Percentiles rank a stretch among this genome's conserved stretches.
Evolutionary conservation across 2,113 vertebrate species (phyloP).

Genomic region (Halichoeres trimaculatus): DNA sequence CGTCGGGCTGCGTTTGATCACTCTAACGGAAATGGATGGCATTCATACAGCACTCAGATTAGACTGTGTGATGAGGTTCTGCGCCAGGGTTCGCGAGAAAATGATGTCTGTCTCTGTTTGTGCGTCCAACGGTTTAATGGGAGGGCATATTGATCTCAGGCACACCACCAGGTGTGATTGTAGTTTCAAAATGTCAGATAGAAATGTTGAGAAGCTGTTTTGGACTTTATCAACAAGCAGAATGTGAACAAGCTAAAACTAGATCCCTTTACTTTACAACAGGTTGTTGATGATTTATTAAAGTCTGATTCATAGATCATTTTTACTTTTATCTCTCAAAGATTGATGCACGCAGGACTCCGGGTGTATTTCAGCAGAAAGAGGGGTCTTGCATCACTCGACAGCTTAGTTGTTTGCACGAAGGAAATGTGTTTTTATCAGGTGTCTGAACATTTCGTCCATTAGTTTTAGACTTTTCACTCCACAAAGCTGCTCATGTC

Average conservation of each 20-base stretch:
- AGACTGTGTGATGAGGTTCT: conserved; percentile 60
- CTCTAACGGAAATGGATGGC: conserved; percentile 74
- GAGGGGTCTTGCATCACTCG: background rate
- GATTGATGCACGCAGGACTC: background rate
- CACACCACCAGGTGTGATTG: conserved; percentile 32
- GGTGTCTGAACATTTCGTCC: background rate
- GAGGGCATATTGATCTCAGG: conserved; percentile 39
- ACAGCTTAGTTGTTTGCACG: background rate
- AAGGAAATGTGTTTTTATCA: background rate
- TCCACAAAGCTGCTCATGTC: background rate
- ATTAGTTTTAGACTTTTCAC: background rate
- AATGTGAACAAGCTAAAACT: background rate
- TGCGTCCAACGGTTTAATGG: conserved; percentile 22
- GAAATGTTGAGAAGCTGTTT: conserved; percentile 25
- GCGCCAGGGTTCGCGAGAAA: conserved; percentile 38
- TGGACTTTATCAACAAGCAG: conserved; percentile 6
- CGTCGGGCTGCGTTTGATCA: conserved; percentile 65
- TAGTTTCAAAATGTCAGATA: conserved; percentile 2
- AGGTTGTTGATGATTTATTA: conserved; percentile 5
- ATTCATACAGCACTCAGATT: conserved; percentile 65
- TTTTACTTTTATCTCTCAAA: background rate
- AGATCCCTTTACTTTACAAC: background rate
- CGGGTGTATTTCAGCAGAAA: background rate
- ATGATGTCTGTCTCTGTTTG: conserved; percentile 36
- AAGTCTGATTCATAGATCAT: background rate